A percentile compares a stretch with the other conserved stretches of the same genome.
Conservation (phyloP, 2,888 invertebrate species). For the Acanthosepion lycidas region DNA sequence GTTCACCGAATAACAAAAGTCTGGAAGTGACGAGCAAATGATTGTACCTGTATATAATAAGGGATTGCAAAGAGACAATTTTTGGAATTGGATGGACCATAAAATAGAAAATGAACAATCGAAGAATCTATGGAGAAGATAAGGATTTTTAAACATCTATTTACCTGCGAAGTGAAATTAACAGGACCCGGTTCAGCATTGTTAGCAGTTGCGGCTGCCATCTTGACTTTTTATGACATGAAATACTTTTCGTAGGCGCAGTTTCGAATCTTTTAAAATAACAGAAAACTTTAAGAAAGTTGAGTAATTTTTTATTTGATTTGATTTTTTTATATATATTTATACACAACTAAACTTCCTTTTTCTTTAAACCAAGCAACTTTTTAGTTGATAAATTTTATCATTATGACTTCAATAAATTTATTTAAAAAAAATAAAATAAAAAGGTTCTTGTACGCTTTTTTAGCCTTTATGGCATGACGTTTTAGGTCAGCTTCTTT, state of each 20-base stretch:
- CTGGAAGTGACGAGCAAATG: neutral
- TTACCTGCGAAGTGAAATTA: slow-evolving; percentile 43
- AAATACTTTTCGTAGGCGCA: neutral
- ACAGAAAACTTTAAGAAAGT: too few relatives aligned
- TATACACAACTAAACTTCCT: too few relatives aligned
- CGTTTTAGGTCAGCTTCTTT: too few relatives aligned
- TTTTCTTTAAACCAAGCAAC: too few relatives aligned
- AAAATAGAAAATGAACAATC: neutral
- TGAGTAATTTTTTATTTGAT: too few relatives aligned
- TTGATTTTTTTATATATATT: too few relatives aligned
- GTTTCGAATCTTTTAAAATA: slow-evolving; percentile 25
- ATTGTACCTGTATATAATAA: neutral
- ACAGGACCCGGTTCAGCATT: neutral
- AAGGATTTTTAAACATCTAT: neutral
- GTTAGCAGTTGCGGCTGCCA: neutral
- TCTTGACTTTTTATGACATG: neutral
- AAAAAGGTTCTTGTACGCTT: too few relatives aligned
- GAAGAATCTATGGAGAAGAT: neutral
- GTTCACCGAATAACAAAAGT: neutral
- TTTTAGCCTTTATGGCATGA: too few relatives aligned
- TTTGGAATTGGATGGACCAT: neutral
- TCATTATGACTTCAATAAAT: too few relatives aligned
- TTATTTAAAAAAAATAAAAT: too few relatives aligned
- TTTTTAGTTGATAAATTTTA: too few relatives aligned
- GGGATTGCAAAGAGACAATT: neutral